Percentiles rank a stretch among this genome's conserved stretches.
phyloP scores from a whole-genome alignment of 2,113 vertebrate species.

The Rhadina sibilatrix region DNA sequence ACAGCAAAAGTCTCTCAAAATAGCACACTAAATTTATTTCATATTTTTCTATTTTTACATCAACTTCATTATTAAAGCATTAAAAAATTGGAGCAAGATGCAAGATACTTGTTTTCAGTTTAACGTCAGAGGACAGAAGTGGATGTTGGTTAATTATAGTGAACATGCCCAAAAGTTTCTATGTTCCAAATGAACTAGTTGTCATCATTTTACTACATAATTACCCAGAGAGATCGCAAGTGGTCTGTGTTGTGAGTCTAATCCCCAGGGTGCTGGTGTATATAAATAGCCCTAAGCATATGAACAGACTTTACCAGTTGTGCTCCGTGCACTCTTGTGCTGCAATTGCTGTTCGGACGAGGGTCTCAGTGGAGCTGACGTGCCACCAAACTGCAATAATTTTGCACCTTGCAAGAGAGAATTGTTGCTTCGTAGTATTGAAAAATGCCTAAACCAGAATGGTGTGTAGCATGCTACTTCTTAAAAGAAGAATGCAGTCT shows the following conservation, averaged over 20 bases:
- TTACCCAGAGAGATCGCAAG: not conserved
- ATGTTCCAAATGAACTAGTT: not conserved
- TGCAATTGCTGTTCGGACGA: not conserved
- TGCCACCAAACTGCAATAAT: not conserved
- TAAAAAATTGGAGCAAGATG: not conserved
- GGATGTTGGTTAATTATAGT: not conserved
- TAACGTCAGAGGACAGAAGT: not conserved
- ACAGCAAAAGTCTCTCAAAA: not conserved
- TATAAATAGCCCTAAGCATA: not conserved
- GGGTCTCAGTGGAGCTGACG: accelerated
- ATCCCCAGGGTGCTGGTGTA: not conserved
- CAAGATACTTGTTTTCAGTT: not conserved
- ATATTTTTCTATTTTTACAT: not conserved
- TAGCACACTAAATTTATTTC: not conserved
- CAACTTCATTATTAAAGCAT: not conserved
- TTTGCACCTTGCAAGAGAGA: not conserved
- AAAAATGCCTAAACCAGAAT: not conserved
- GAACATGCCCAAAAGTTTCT: not conserved
- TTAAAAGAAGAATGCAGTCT: not conserved
- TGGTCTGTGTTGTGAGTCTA: not conserved
- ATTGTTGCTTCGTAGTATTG: not conserved
- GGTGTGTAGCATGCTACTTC: not conserved
- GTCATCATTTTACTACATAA: not conserved
- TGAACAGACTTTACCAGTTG: not conserved
- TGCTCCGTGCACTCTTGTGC: not conserved